Percentiles rank a stretch among this genome's conserved stretches.
phyloP scores from a whole-genome alignment of 2,888 invertebrate species.

The Thyatira batis region DNA sequence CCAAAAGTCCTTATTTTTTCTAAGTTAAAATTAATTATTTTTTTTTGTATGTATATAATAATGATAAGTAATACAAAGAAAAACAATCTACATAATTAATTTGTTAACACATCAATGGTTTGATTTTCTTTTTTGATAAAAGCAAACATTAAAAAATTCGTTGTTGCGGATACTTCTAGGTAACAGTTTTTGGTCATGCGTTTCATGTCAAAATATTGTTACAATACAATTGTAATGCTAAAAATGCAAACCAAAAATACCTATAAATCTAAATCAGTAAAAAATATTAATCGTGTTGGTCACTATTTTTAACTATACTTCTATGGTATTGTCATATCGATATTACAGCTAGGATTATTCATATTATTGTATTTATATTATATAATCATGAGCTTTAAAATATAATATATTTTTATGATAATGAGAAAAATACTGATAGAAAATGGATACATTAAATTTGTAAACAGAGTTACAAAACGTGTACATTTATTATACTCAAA shows the following conservation, averaged over 20 bases:
- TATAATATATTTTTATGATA: conserved; percentile 1
- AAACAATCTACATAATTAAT: not conserved
- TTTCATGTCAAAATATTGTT: not conserved
- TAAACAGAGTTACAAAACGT: not conserved
- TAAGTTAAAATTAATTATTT: not conserved
- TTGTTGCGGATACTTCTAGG: not conserved
- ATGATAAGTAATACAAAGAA: not conserved
- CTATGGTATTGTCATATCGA: conserved; percentile 58
- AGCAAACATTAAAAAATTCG: not conserved
- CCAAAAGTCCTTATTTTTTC: not conserved
- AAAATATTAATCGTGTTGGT: conserved; percentile 40
- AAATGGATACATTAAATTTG: not conserved
- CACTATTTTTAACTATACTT: conserved; percentile 50
- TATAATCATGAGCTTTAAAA: not conserved
- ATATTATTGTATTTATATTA: conserved; percentile 23
- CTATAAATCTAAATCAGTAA: not conserved
- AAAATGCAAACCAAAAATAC: not conserved
- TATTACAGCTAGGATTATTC: conserved; percentile 30
- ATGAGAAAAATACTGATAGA: conserved; percentile 1
- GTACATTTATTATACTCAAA: not conserved
- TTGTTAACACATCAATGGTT: not conserved
- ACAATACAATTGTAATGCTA: not conserved
- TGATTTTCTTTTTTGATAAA: not conserved
- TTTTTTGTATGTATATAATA: not conserved
- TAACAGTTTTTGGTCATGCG: not conserved